These are phyloP conservation scores for Hydroisotoma schaefferi DNA, from an alignment of 2,888 invertebrate species.

Conservation along the genomic window DNA sequence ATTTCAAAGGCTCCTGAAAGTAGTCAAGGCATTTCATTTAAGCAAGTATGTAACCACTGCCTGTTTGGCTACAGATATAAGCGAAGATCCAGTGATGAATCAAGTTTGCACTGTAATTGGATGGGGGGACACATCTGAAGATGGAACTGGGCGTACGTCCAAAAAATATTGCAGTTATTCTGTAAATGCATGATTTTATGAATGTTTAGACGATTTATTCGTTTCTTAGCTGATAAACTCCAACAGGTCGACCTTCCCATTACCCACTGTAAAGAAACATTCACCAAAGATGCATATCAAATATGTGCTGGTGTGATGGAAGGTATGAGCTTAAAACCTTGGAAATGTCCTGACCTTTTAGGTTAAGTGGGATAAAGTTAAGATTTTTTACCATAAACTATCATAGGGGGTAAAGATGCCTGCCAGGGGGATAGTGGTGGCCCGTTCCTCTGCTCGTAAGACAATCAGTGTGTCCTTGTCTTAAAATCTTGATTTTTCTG, in stretches of 20 bases:
- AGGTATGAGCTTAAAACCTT: no score
- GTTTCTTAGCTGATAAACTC: slow-evolving; percentile 68
- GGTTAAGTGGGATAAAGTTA: slow-evolving; percentile 72
- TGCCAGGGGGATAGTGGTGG: slow-evolving; percentile 67
- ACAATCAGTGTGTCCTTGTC: no score
- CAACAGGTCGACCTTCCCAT: slow-evolving; percentile 69
- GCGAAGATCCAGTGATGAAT: slow-evolving; percentile 58
- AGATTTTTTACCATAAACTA: slow-evolving; percentile 57
- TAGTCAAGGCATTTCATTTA: slow-evolving; percentile 63
- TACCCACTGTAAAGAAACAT: slow-evolving; percentile 40
- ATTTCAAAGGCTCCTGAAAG: slow-evolving; percentile 56
- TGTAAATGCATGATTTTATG: background rate
- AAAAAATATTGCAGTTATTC: background rate
- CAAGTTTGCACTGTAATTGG: slow-evolving; percentile 54
- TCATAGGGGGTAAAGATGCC: slow-evolving; percentile 72
- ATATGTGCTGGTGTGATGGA: slow-evolving; percentile 47
- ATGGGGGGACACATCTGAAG: slow-evolving; percentile 76
- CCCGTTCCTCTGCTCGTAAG: slow-evolving; percentile 38
- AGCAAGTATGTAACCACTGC: slow-evolving; percentile 78
- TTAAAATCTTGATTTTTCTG: no score
- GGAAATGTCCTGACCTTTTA: no score
- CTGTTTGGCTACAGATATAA: slow-evolving; percentile 68
- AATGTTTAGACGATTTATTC: background rate
- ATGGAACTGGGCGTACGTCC: slow-evolving; percentile 72
- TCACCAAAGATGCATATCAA: slow-evolving; percentile 38